Percentiles rank a stretch among this genome's conserved stretches.
Conservation (phyloP, 2,113 vertebrate genomes). For the Uria aalge region DNA sequence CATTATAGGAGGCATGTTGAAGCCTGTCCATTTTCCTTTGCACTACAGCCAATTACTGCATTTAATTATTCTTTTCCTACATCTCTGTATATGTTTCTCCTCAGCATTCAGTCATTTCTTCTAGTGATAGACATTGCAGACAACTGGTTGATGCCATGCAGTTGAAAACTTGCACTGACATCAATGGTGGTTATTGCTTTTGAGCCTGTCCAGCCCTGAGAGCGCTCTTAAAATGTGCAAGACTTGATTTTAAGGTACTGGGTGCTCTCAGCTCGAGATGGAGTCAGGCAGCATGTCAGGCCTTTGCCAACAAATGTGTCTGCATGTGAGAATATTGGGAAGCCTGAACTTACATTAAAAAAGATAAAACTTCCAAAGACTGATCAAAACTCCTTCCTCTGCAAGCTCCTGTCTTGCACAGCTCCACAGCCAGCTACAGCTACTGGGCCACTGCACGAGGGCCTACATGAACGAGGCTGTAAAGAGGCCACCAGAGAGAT, state of each 20-base stretch:
- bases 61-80: slow-evolving; percentile 24
- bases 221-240: neutral
- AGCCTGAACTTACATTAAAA: neutral
- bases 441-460: neutral
- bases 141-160: neutral
- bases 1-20: slow-evolving; percentile 7
- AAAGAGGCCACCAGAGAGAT: neutral
- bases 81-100: neutral
- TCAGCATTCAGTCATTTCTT: neutral
- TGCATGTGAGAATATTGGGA: neutral
- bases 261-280: neutral
- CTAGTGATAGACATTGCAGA: neutral
- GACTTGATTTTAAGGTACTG: neutral
- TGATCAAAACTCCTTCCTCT: neutral
- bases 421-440: neutral
- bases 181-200: neutral
- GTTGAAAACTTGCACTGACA: neutral
- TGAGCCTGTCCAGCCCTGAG: neutral
- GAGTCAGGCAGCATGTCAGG: neutral
- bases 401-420: neutral
- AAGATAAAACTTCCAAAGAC: neutral
- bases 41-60: neutral
- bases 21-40: neutral
- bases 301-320: neutral
- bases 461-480: neutral